Conservation (phyloP, 2,113 vertebrate genomes). For the Thalassarche chlororhynchos region DNA sequence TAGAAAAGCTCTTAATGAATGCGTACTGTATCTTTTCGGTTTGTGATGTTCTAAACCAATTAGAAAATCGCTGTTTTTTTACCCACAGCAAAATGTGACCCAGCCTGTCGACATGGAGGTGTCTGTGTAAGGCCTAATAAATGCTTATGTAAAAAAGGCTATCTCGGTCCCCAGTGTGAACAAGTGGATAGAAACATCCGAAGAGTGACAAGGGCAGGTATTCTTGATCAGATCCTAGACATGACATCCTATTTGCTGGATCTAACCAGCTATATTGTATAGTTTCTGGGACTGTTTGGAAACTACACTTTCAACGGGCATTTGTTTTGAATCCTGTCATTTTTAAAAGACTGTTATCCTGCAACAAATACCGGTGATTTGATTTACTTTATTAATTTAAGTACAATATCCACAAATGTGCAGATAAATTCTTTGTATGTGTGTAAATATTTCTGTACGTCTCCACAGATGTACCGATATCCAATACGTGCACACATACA, state of each 20-base stretch:
- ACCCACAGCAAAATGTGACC: slow-evolving; percentile 92
- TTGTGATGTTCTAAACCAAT: neutral
- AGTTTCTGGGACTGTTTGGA: slow-evolving; percentile 80
- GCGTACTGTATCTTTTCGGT: neutral
- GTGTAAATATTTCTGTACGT: slow-evolving; percentile 56
- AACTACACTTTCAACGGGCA: slow-evolving; percentile 78
- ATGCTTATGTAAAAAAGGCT: slow-evolving; percentile 96
- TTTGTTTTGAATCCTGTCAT: slow-evolving; percentile 80
- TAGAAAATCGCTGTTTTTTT: neutral
- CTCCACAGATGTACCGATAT: neutral
- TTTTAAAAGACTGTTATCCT: slow-evolving; percentile 76
- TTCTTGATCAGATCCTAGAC: slow-evolving; percentile 97
- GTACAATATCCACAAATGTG: slow-evolving; percentile 67
- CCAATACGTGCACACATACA: neutral
- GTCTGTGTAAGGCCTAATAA: slow-evolving; percentile 94
- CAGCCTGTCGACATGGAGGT: slow-evolving; percentile 91
- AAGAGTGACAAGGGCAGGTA: slow-evolving; percentile 91
- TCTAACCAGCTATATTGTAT: slow-evolving; percentile 97
- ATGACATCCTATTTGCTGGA: slow-evolving; percentile 98
- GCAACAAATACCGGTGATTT: slow-evolving; percentile 76
- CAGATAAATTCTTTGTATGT: slow-evolving; percentile 40
- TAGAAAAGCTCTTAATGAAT: neutral
- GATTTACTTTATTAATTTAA: slow-evolving; percentile 81
- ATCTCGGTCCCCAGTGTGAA: slow-evolving; percentile 82
- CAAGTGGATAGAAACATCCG: slow-evolving; percentile 88